Conservation (phyloP, 2,888 invertebrate genomes). For the Amphimallon solstitiale region DNA sequence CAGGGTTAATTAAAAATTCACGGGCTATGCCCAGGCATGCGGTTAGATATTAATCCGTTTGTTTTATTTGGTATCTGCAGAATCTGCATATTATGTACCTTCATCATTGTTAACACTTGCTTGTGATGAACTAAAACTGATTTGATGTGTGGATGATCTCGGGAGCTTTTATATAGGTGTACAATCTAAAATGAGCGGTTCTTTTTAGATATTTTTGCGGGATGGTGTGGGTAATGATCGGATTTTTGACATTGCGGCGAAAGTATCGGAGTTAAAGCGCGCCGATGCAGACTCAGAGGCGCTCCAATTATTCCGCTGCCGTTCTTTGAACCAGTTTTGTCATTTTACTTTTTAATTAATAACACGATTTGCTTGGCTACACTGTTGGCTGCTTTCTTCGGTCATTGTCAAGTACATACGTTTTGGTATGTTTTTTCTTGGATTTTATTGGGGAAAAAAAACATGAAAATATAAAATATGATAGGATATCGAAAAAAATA, state of each 20-base stretch:
- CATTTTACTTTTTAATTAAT: slow-evolving; percentile 47
- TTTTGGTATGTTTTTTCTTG: neutral
- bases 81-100: too few relatives aligned
- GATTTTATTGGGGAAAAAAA: neutral
- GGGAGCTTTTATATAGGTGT: slow-evolving; percentile 41
- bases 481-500: neutral
- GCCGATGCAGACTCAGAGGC: slow-evolving; percentile 28
- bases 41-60: neutral
- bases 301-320: slow-evolving; percentile 43
- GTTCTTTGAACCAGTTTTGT: slow-evolving; percentile 48
- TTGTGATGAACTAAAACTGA: slow-evolving; percentile 36
- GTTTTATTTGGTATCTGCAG: slow-evolving; percentile 7
- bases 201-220: slow-evolving; percentile 23
- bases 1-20: slow-evolving; percentile 12
- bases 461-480: too few relatives aligned
- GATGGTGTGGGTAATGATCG: slow-evolving; percentile 42
- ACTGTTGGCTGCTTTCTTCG: slow-evolving; percentile 36
- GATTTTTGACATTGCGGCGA: slow-evolving; percentile 45
- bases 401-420: slow-evolving; percentile 37
- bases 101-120: slow-evolving; percentile 35
- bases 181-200: slow-evolving; percentile 44
- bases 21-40: neutral
- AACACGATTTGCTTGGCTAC: slow-evolving; percentile 29
- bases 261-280: slow-evolving; percentile 30
- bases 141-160: slow-evolving; percentile 24